These are phyloP conservation scores for Coccyzus lansbergi DNA, from an alignment of 2,797 vertebrate genomes.

Conservation along the genomic window DNA sequence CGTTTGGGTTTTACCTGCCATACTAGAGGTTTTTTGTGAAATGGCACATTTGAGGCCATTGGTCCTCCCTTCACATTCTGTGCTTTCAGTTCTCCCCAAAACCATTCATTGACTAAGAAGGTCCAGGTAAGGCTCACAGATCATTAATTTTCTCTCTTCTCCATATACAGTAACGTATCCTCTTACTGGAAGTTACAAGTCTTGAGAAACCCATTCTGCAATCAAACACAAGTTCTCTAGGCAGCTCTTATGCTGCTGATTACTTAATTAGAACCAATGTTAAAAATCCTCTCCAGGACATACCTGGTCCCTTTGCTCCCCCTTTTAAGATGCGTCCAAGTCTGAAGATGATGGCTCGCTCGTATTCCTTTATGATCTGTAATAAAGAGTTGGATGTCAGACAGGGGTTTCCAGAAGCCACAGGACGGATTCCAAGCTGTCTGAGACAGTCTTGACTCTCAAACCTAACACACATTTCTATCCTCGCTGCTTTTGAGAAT, in stretches of 20 bases:
- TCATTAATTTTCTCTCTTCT: background rate
- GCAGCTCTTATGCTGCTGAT: background rate
- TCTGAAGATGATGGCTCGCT: constrained; percentile 95
- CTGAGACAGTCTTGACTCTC: background rate
- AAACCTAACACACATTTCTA: background rate
- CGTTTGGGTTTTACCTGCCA: background rate
- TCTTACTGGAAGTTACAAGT: constrained; percentile 10
- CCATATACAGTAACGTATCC: background rate
- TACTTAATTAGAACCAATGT: background rate
- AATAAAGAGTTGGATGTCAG: constrained; percentile 7
- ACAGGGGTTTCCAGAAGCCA: background rate
- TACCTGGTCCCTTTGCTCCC: constrained; percentile 95
- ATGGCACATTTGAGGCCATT: background rate
- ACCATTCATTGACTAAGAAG: background rate
- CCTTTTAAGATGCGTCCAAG: constrained; percentile 91
- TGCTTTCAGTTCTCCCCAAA: background rate
- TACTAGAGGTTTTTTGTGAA: background rate
- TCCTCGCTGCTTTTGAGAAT: background rate
- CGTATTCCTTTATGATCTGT: constrained; percentile 97
- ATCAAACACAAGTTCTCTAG: background rate
- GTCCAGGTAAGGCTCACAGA: background rate
- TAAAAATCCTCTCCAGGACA: background rate
- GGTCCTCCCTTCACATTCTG: background rate
- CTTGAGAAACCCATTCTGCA: background rate
- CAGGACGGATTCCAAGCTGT: background rate